These are phyloP conservation scores for Diachasmimorpha longicaudata DNA, from an alignment of 1,140 invertebrate species.

Conservation along the genomic window DNA sequence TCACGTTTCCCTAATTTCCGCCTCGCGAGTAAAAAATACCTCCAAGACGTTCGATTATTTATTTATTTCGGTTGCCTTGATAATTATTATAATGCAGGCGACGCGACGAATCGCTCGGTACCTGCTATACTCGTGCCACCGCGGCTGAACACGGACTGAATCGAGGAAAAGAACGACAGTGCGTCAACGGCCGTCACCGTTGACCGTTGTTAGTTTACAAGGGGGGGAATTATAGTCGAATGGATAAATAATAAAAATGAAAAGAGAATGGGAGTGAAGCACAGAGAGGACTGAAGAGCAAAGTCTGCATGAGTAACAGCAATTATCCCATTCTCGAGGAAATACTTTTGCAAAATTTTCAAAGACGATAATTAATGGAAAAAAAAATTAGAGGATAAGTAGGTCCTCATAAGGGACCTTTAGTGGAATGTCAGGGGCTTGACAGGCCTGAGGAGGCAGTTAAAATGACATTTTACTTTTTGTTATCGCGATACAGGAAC, in stretches of 20 bases:
- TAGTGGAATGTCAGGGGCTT: too few species aligned
- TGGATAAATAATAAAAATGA: neutral
- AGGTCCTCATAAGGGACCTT: too few species aligned
- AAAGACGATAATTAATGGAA: too few species aligned
- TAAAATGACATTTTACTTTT: too few species aligned
- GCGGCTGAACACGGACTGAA: constrained; percentile 48
- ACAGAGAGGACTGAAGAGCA: neutral
- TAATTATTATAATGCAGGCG: neutral
- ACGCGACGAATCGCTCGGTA: neutral
- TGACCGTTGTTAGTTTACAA: constrained; percentile 42
- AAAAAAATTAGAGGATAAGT: too few species aligned
- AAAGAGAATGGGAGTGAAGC: neutral
- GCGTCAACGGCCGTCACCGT: constrained; percentile 45
- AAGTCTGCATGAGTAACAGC: neutral
- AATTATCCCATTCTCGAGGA: neutral
- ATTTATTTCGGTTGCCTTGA: neutral
- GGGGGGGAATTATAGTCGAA: neutral
- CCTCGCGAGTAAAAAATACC: too few species aligned
- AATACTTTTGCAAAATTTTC: neutral
- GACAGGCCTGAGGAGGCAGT: too few species aligned
- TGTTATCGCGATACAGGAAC: too few species aligned
- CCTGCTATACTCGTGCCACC: constrained; percentile 34
- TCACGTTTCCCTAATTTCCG: too few species aligned
- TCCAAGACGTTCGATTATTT: neutral
- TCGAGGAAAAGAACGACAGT: constrained; percentile 18